These are phyloP conservation scores for Sarotherodon lohbergeri DNA, from an alignment of 2,113 vertebrate species.

Conservation along the genomic window DNA sequence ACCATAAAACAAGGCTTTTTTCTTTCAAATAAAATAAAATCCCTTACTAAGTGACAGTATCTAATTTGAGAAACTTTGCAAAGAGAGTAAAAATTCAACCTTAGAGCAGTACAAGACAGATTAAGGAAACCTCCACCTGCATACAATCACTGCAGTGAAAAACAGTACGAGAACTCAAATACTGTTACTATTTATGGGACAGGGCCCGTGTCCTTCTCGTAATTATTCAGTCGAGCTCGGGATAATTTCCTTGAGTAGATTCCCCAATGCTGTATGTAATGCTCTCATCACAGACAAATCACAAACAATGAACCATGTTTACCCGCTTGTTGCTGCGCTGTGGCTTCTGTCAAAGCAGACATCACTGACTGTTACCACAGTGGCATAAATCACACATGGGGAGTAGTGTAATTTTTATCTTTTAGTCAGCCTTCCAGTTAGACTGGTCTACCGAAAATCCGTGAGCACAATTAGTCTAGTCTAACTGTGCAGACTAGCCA, in stretches of 20 bases:
- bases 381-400: too few species aligned
- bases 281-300: neutral
- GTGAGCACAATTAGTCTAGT: neutral
- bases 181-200: neutral
- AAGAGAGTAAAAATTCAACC: neutral
- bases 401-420: neutral
- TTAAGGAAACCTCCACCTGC: neutral
- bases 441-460: neutral
- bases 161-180: neutral
- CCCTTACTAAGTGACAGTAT: neutral
- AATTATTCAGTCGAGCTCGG: neutral
- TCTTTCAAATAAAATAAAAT: neutral
- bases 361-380: neutral
- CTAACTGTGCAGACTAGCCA: neutral
- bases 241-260: neutral
- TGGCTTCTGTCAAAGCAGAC: neutral
- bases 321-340: neutral
- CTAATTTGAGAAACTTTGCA: neutral
- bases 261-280: neutral
- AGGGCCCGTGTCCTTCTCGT: neutral
- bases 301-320: neutral
- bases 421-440: neutral
- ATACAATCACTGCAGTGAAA: neutral
- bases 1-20: fast-evolving
- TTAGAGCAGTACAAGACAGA: neutral